A percentile compares a stretch with the other conserved stretches of the same genome.
phyloP scores from a whole-genome alignment of 2,888 invertebrate species.

The Pammene fasciana region DNA sequence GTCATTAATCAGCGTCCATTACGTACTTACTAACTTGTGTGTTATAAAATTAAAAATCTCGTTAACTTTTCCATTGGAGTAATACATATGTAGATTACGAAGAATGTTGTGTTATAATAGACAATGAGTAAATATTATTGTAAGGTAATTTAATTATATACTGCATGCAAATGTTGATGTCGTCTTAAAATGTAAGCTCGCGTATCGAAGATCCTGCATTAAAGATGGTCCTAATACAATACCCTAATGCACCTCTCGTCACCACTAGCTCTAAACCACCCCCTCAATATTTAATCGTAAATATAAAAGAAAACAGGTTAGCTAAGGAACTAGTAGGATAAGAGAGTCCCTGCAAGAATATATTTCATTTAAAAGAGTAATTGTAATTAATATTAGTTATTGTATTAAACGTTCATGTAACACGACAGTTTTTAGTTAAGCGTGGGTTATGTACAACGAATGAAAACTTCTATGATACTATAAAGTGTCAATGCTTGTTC shows the following conservation, averaged over 20 bases:
- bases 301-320: constrained; percentile 70
- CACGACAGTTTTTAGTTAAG: constrained; percentile 50
- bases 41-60: constrained; percentile 1
- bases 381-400: constrained; percentile 46
- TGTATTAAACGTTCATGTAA: constrained; percentile 47
- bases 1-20: constrained; percentile 8
- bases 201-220: constrained; percentile 20
- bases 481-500: constrained; percentile 28
- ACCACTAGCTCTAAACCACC: constrained; percentile 54
- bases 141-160: constrained; percentile 37
- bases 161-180: constrained; percentile 38
- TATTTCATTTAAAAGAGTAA: constrained; percentile 74
- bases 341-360: constrained; percentile 69
- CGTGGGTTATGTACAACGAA: constrained; percentile 78
- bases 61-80: constrained; percentile 4
- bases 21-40: constrained; percentile 7
- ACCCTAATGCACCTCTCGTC: constrained; percentile 52
- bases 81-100: constrained; percentile 19
- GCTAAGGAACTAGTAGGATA: constrained; percentile 63
- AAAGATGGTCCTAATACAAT: constrained; percentile 27
- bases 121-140: constrained; percentile 30
- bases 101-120: constrained; percentile 33
- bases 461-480: constrained; percentile 45
- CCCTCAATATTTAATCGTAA: constrained; percentile 42
- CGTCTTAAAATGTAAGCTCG: constrained; percentile 35